phyloP scores from a whole-genome alignment of 2,888 invertebrate genomes.

The Lochmaea capreae region DNA sequence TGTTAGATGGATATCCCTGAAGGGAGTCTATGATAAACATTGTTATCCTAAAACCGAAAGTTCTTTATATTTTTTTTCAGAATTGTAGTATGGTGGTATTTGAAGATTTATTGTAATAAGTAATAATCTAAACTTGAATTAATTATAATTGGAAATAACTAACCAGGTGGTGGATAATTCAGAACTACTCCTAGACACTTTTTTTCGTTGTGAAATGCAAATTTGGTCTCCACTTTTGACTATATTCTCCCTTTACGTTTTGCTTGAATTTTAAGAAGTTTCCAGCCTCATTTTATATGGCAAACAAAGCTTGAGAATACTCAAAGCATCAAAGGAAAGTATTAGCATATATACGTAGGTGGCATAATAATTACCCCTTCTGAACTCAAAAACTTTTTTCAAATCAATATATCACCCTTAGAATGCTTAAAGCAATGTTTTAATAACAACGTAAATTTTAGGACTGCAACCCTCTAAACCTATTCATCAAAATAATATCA shows the following conservation, averaged over 20 bases:
- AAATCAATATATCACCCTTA: conserved; percentile 36
- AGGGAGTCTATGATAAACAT: background rate
- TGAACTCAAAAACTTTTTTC: conserved; percentile 14
- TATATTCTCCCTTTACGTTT: no score
- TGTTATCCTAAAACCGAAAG: background rate
- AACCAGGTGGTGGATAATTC: no score
- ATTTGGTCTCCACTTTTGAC: no score
- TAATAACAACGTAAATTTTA: conserved; percentile 41
- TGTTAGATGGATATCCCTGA: background rate
- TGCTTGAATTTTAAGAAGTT: no score
- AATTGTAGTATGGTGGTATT: no score
- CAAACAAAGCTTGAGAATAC: background rate
- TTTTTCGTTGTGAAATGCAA: no score
- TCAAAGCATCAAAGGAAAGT: background rate
- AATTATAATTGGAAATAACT: no score
- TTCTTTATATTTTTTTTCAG: background rate
- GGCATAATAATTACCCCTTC: conserved; percentile 35
- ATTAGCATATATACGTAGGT: conserved; percentile 27
- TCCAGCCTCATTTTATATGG: no score
- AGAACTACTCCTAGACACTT: no score
- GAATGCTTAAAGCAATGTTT: conserved; percentile 36
- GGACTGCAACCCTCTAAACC: conserved; percentile 34
- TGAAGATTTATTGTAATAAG: no score
- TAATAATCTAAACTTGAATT: no score
- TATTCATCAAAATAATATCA: conserved; percentile 41